Conservation (phyloP, 2,797 vertebrate species). For the Percopsis omiscomaycus region DNA sequence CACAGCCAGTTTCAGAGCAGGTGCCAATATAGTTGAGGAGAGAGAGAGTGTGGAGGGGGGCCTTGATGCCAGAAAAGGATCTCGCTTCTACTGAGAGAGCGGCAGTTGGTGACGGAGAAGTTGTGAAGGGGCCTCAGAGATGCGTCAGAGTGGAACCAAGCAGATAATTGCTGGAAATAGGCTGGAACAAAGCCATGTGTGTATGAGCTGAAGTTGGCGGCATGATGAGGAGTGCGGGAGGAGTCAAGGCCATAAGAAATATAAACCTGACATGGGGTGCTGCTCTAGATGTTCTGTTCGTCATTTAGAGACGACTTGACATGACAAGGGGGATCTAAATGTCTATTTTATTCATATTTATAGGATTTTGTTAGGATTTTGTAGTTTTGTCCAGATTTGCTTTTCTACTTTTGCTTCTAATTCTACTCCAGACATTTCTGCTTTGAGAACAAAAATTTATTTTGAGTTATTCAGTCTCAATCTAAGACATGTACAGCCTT, state of each 20-base stretch:
- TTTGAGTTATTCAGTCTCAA: too few species aligned
- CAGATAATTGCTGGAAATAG: slow-evolving; percentile 67
- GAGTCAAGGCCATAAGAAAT: slow-evolving; percentile 5
- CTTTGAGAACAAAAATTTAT: too few species aligned
- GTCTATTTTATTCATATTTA: too few species aligned
- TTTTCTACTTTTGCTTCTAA: too few species aligned
- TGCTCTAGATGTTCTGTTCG: too few species aligned
- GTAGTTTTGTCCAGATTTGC: too few species aligned
- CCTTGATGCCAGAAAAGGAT: slow-evolving; percentile 61
- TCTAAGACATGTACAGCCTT: too few species aligned
- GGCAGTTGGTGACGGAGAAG: slow-evolving; percentile 65
- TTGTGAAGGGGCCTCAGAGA: slow-evolving; percentile 63
- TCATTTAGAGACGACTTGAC: too few species aligned
- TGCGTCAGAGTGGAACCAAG: slow-evolving; percentile 73
- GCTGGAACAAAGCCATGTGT: slow-evolving; percentile 57
- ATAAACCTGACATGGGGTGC: too few species aligned
- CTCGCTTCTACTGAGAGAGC: slow-evolving; percentile 53
- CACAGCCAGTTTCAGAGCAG: slow-evolving; percentile 40
- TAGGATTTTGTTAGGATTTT: too few species aligned
- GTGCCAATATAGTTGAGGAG: slow-evolving; percentile 44
- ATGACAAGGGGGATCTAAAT: too few species aligned
- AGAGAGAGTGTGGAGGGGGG: slow-evolving; percentile 52
- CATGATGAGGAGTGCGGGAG: slow-evolving; percentile 46
- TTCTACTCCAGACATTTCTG: too few species aligned
- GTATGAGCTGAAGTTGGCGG: slow-evolving; percentile 57